Evolutionary conservation across 2,888 invertebrate species (phyloP).

Genomic region (Prosapia bicincta): DNA sequence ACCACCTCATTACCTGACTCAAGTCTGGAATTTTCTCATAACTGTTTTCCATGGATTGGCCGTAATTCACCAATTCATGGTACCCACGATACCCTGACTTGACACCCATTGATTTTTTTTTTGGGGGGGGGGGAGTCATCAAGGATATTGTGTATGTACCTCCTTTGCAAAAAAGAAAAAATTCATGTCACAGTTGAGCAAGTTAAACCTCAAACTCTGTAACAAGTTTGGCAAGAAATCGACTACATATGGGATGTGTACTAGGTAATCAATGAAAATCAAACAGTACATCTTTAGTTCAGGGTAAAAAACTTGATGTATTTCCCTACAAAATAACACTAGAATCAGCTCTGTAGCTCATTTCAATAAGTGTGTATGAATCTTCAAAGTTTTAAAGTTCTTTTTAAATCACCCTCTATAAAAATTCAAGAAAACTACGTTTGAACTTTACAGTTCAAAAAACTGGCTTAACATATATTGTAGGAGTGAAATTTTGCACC

Average conservation of each 20-base stretch:
- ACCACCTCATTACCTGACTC: slow-evolving; percentile 20
- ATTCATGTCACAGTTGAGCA: too few species aligned
- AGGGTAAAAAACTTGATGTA: slow-evolving; percentile 3
- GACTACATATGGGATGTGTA: too few species aligned
- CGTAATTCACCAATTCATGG: slow-evolving; percentile 8
- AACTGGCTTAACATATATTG: too few species aligned
- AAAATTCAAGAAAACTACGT: too few species aligned
- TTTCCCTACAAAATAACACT: neutral
- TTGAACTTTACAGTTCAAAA: too few species aligned
- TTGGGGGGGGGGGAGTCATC: neutral
- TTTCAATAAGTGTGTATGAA: neutral
- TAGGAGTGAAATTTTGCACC: too few species aligned
- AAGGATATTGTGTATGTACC: neutral
- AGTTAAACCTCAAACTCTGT: too few species aligned
- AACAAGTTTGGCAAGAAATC: too few species aligned
- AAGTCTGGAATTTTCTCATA: slow-evolving; percentile 20
- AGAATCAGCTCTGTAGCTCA: neutral
- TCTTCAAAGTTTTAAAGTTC: too few species aligned
- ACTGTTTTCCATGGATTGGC: slow-evolving; percentile 15
- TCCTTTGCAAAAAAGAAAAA: slow-evolving; percentile 5
- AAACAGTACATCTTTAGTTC: slow-evolving; percentile 16
- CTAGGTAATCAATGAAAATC: slow-evolving; percentile 4
- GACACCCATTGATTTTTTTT: slow-evolving; percentile 17
- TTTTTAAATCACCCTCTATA: too few species aligned
- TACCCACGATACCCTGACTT: slow-evolving; percentile 10